Evolutionary conservation across 1,140 invertebrate genomes (phyloP).

Genomic region (Drosophila triauraria): DNA sequence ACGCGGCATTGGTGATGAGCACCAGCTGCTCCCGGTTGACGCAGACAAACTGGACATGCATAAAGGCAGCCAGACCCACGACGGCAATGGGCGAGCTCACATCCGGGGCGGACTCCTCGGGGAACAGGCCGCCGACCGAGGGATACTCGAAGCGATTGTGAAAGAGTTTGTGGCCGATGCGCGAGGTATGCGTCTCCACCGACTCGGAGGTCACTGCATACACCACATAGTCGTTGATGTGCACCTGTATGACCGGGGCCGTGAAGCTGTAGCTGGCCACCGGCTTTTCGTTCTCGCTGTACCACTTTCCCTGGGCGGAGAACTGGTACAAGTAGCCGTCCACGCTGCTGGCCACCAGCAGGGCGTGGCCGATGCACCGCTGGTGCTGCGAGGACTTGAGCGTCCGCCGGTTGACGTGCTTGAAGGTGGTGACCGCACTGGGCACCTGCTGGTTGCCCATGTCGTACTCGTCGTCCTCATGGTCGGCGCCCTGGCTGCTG

Average conservation of each 20-base stretch:
- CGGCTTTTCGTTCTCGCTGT: constrained; percentile 81
- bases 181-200: constrained; percentile 91
- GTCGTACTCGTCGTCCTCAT: constrained; percentile 77
- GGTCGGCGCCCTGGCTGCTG: constrained; percentile 40
- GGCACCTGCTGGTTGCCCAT: constrained; percentile 83
- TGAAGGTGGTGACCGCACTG: constrained; percentile 76
- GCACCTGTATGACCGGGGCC: constrained; percentile 88
- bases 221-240: constrained; percentile 89
- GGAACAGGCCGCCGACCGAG: constrained; percentile 65
- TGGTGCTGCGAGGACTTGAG: constrained; percentile 75
- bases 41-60: constrained; percentile 89
- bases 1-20: constrained; percentile 86
- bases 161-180: constrained; percentile 87
- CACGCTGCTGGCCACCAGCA: constrained; percentile 77
- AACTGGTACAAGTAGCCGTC: constrained; percentile 84
- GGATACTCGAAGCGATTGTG: constrained; percentile 83
- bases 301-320: constrained; percentile 82
- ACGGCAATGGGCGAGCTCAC: constrained; percentile 89
- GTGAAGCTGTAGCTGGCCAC: constrained; percentile 89
- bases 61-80: constrained; percentile 90
- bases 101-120: constrained; percentile 86
- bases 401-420: constrained; percentile 73
- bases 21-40: constrained; percentile 88
- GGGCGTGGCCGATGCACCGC: constrained; percentile 72
- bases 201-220: constrained; percentile 92